Evolutionary conservation across 1,140 invertebrate genomes (phyloP).

Genomic region (Pachypeltis micranthus): DNA sequence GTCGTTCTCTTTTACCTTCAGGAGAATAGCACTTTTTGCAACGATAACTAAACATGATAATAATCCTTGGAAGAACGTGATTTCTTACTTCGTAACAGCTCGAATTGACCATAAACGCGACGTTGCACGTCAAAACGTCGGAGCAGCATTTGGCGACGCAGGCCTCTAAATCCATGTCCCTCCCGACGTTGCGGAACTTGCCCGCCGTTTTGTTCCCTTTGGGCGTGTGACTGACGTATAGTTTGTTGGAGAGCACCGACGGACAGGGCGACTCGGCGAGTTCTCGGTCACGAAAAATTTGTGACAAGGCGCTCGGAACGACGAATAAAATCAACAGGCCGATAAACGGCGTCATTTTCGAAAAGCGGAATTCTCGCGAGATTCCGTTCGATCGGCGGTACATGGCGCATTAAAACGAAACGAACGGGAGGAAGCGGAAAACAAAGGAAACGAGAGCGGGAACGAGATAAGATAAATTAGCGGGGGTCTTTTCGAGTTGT

Average conservation of each 20-base stretch:
- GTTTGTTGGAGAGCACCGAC: slow-evolving; percentile 10
- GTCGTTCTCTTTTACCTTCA: background rate
- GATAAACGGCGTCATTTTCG: no score
- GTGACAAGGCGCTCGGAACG: background rate
- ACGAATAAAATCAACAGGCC: background rate
- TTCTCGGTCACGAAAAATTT: background rate
- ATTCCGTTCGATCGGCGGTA: no score
- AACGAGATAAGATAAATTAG: no score
- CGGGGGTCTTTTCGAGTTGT: no score
- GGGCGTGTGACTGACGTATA: slow-evolving; percentile 29
- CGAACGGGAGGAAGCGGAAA: no score
- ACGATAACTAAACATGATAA: background rate
- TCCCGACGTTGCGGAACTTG: slow-evolving; percentile 43
- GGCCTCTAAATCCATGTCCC: slow-evolving; percentile 41
- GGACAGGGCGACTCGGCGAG: background rate
- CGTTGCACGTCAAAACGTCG: slow-evolving; percentile 50
- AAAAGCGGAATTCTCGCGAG: no score
- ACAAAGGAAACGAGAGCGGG: no score
- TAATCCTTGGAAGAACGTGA: background rate
- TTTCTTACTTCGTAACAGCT: slow-evolving; percentile 57
- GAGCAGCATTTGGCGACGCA: slow-evolving; percentile 62
- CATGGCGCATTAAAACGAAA: no score
- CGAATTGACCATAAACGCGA: slow-evolving; percentile 60
- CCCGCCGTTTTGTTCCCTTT: slow-evolving; percentile 46
- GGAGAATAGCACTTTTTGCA: no score